Base-by-base conservation (phyloP, 2,888 invertebrate species). In the Eupithecia insigniata region DNA sequence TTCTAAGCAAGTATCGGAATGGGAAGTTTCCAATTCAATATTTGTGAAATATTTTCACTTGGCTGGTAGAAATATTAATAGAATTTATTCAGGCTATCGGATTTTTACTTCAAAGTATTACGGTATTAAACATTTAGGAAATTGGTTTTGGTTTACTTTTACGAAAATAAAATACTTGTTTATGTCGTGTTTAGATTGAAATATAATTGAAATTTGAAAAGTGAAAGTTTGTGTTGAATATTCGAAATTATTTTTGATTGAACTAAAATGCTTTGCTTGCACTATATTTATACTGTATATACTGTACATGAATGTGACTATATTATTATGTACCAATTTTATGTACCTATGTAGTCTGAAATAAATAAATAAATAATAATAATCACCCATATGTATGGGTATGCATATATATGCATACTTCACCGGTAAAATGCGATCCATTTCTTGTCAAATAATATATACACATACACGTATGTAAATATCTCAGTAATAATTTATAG, bases 41-140 rank as follows among this genome's bases (percentile, higher is more conserved):
- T 87, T 85, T 84, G 81, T 81, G 82, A 85, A 84, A 87, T 83
- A 86, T 87, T 84, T 86, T 79, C 79, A 77, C 79, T 76, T 73
- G 74, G 80, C 82, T 77, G 75, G 76, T 72, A 78, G 75, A 79
- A 79, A 83, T 85, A 88, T 85, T 87, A 87, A 88, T 87, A 80
- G 83, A 76, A 83, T 82, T 79, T 83, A 80, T 80, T 81, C 69
- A 74, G 77, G 79, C 75, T 76, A 76, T 74, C 75, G 73, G 73
- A 79, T 73, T 76, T 77, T 76, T 73, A 73, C 60, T 76, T 70
- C 64, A 75, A 76, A 74, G 71, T 75, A 76, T 76, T 73, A 58
- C 76, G 73, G 73, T 73, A 71, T 71, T 76, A 71, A 76, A 76
- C 73, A 75, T 74, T 74, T 68, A 67, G 66, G 70, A 73, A 73